These are phyloP conservation scores for Biston betularia DNA, from an alignment of 2,888 invertebrate species.

Conservation along the genomic window DNA sequence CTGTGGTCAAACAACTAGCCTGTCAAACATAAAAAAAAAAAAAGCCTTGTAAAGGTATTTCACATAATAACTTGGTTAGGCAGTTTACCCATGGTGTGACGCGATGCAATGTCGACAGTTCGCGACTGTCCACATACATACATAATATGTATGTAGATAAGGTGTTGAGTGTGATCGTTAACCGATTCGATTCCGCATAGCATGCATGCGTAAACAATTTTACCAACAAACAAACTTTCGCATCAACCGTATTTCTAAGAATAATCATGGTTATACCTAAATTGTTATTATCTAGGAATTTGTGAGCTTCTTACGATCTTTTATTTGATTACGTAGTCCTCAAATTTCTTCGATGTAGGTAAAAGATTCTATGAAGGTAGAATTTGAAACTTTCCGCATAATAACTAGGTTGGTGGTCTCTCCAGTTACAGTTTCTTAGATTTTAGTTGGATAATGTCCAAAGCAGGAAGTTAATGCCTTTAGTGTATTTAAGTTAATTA, in stretches of 20 bases:
- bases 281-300: conserved; percentile 5
- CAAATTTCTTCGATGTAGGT: conserved; percentile 32
- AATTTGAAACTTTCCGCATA: conserved; percentile 24
- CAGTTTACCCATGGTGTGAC: too few species aligned
- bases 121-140: too few species aligned
- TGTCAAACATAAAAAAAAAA: too few species aligned
- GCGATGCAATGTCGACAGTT: too few species aligned
- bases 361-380: conserved; percentile 27
- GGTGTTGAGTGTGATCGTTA: too few species aligned
- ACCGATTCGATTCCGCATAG: too few species aligned
- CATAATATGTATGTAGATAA: too few species aligned
- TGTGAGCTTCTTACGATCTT: background rate
- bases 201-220: too few species aligned
- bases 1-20: too few species aligned
- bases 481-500: conserved; percentile 18
- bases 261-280: background rate
- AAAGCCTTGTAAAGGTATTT: too few species aligned
- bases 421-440: conserved; percentile 30
- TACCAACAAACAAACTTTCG: background rate
- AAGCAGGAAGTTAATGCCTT: conserved; percentile 16
- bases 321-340: background rate
- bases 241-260: background rate
- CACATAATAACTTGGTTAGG: too few species aligned
- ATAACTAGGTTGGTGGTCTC: conserved; percentile 13
- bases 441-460: conserved; percentile 5